phyloP scores from a whole-genome alignment of 2,888 invertebrate genomes.

The Stenurella melanura region DNA sequence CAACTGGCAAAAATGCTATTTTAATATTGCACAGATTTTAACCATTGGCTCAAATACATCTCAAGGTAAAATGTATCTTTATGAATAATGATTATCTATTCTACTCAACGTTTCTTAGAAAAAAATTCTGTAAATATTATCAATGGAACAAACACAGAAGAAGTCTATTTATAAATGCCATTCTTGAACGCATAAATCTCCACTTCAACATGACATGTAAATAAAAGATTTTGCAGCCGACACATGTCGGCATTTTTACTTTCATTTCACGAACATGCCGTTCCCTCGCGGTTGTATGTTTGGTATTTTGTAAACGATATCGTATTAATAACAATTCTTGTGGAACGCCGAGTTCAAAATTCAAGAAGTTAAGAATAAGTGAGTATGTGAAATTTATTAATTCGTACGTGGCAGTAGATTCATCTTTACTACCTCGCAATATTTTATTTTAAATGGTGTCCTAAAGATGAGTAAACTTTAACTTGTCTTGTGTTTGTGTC shows the following conservation, averaged over 20 bases:
- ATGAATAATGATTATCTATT: background rate
- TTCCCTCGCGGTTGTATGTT: background rate
- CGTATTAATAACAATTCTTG: conserved; percentile 1
- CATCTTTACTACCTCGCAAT: no score
- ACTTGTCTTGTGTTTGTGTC: no score
- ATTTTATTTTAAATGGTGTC: no score
- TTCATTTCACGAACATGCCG: background rate
- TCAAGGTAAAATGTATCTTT: background rate
- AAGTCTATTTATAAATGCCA: background rate
- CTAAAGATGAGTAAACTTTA: no score
- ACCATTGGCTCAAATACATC: background rate
- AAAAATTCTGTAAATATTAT: background rate
- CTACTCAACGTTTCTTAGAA: background rate
- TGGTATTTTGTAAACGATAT: conserved; percentile 7
- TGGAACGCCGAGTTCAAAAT: background rate
- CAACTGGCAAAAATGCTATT: background rate
- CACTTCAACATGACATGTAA: background rate
- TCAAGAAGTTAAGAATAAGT: background rate
- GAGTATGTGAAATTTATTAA: no score
- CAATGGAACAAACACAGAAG: background rate
- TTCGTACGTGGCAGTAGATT: no score
- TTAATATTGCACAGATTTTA: background rate
- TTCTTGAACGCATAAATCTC: background rate
- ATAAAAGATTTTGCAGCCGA: conserved; percentile 3
- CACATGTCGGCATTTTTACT: conserved; percentile 1